These are phyloP conservation scores for Cheilosia scutellata DNA, from an alignment of 2,888 invertebrate genomes.

Conservation along the genomic window DNA sequence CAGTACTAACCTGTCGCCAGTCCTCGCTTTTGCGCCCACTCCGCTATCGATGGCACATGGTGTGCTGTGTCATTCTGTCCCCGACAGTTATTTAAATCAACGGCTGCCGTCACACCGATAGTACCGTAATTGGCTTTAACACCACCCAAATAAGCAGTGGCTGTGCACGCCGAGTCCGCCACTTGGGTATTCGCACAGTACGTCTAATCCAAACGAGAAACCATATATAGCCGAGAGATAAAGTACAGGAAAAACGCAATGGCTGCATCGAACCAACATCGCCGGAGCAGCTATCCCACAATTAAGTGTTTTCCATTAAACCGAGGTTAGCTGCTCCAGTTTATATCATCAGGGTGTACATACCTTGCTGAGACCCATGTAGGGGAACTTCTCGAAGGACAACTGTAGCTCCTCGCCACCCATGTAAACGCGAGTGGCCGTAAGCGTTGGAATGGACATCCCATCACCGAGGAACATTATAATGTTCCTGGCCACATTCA, in stretches of 20 bases:
- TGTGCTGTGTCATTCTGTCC: slow-evolving; percentile 86
- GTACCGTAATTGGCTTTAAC: slow-evolving; percentile 92
- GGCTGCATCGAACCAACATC: background rate
- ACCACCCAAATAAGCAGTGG: slow-evolving; percentile 92
- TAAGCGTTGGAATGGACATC: slow-evolving; percentile 93
- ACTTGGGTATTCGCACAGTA: slow-evolving; percentile 92
- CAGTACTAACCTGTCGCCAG: slow-evolving; percentile 86
- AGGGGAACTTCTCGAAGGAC: slow-evolving; percentile 91
- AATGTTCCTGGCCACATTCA: slow-evolving; percentile 86
- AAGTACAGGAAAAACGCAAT: slow-evolving; percentile 34
- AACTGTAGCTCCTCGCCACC: slow-evolving; percentile 91
- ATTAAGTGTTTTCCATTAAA: slow-evolving; percentile 63
- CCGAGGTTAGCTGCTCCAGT: slow-evolving; percentile 53
- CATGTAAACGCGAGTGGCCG: slow-evolving; percentile 90
- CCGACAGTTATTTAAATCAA: slow-evolving; percentile 87
- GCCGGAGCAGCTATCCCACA: slow-evolving; percentile 10
- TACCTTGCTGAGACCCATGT: slow-evolving; percentile 91
- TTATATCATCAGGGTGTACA: slow-evolving; percentile 11
- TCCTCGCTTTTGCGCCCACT: slow-evolving; percentile 88
- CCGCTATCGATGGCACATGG: slow-evolving; percentile 88
- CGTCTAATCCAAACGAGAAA: slow-evolving; percentile 85
- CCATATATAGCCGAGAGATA: slow-evolving; percentile 41
- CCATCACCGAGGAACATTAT: slow-evolving; percentile 92
- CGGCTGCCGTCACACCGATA: slow-evolving; percentile 89
- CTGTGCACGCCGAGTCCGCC: slow-evolving; percentile 93